Base-by-base conservation (phyloP, 2,888 invertebrate genomes). In the Ephialtes manifestator region DNA sequence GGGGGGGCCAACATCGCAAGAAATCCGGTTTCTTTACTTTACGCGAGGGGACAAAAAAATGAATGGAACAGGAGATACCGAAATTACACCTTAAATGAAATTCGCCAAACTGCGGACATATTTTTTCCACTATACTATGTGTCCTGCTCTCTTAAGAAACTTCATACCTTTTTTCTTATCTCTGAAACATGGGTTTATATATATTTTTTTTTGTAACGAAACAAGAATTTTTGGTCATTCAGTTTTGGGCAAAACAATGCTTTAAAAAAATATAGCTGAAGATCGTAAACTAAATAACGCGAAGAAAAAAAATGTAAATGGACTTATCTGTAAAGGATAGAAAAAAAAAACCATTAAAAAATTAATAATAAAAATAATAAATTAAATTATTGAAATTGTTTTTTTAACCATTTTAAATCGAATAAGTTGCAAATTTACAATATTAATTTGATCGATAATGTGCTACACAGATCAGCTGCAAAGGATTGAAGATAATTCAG, bases 401-500 rank as follows among this genome's bases (percentile, higher is more conserved):
- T n/a, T n/a, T n/a, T n/a, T n/a, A n/a, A n/a, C n/a, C n/a, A n/a
- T n/a, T n/a, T n/a, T n/a, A n/a, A n/a, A n/a, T n/a, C n/a, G n/a
- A n/a, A n/a, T n/a, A n/a, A n/a, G n/a, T n/a, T 39, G 8, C 10
- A 51, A 51, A 51, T 18, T 51, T 0, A 51, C 5, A 51, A 20
- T 13, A 3, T 24, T 55, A 3, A 28, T 28, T 15, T 48, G 15
- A 46, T 68, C 13, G n/a, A 43, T 7, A 4, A 7, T 28, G 24
- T 28, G 48, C 43, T 39, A 2, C 10, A 28, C 95, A 96, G 96
- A 97, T 97, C 77, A 97, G 98, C 89, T 97, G 97, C 94, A 98
- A 99, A 94, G 99, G 99, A 51, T 95, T 99, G 92, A 99, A 99
- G 95, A 98, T 99, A 89, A 96, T 98, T 87, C 99, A 99, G 95